A percentile compares a stretch with the other conserved stretches of the same genome.
Evolutionary conservation across 2,113 vertebrate genomes (phyloP).

Genomic region (Carettochelys insculpta): DNA sequence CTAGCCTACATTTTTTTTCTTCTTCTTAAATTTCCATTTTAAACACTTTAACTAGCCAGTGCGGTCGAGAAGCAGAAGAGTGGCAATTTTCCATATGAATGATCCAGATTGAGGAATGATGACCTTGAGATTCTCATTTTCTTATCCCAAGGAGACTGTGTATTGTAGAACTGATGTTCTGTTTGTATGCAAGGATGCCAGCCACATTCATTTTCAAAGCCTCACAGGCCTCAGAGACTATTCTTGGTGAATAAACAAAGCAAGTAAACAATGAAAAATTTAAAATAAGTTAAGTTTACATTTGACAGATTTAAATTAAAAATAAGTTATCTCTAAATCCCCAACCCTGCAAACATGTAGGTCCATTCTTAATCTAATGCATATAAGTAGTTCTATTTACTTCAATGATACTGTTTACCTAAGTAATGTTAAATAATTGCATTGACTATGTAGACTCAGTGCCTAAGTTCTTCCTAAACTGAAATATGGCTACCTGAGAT

Average conservation of each 20-base stretch:
- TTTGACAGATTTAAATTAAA: not conserved
- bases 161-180: not conserved
- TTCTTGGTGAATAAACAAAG: not conserved
- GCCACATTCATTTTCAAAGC: not conserved
- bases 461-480: not conserved
- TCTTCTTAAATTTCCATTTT: not conserved
- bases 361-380: not conserved
- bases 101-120: not conserved
- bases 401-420: not conserved
- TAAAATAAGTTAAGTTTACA: not conserved
- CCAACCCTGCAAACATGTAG: not conserved
- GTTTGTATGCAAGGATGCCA: not conserved
- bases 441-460: not conserved
- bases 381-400: not conserved
- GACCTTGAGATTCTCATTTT: not conserved
- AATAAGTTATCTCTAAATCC: not conserved
- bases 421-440: not conserved
- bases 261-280: not conserved
- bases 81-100: not conserved
- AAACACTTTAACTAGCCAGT: not conserved
- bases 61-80: not conserved
- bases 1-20: not conserved
- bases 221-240: not conserved
- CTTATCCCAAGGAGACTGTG: not conserved
- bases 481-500: not conserved